phyloP scores from a whole-genome alignment of 2,797 vertebrate genomes.

The Characodon lateralis region DNA sequence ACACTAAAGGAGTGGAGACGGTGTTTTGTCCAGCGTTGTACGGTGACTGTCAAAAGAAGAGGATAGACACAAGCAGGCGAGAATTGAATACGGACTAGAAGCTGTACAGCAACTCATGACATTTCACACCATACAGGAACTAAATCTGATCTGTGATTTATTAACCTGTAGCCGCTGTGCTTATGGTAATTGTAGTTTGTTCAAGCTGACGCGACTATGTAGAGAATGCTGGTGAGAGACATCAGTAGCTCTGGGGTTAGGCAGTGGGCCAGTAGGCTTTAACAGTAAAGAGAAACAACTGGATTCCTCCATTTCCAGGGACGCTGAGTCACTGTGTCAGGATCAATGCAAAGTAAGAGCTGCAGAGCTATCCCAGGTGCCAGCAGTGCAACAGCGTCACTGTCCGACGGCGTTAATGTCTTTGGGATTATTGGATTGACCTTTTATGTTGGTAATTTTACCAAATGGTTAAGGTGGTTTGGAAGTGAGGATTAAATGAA shows the following conservation, averaged over 20 bases:
- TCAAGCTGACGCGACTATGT: constrained; percentile 52
- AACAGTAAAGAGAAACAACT: constrained; percentile 40
- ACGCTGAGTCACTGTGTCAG: constrained; percentile 50
- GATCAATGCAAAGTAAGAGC: constrained; percentile 17
- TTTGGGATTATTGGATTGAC: constrained; percentile 17
- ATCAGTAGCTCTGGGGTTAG: constrained; percentile 48
- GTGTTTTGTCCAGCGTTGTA: constrained; percentile 96
- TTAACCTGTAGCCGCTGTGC: constrained; percentile 34
- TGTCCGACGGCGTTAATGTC: constrained; percentile 18
- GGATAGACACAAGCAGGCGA: constrained; percentile 32
- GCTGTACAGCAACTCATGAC: constrained; percentile 6
- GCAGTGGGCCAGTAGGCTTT: constrained; percentile 42
- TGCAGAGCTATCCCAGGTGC: constrained; percentile 1
- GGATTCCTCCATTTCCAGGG: constrained; percentile 47
- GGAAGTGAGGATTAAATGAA: too few species aligned
- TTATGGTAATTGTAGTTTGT: constrained; percentile 49
- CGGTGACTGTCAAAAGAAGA: constrained; percentile 82
- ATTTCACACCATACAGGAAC: constrained; percentile 9
- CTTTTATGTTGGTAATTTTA: constrained; percentile 5
- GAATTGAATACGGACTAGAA: constrained; percentile 8
- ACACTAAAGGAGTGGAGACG: constrained; percentile 90
- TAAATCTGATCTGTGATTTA: constrained; percentile 32
- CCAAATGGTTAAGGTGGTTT: neutral
- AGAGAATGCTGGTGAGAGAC: constrained; percentile 44
- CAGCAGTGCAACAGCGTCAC: constrained; percentile 35